Percentiles rank a stretch among this genome's conserved stretches.
These are phyloP conservation scores for Eurytoma californica DNA, from an alignment of 2,888 invertebrate species.

Conservation along the genomic window DNA sequence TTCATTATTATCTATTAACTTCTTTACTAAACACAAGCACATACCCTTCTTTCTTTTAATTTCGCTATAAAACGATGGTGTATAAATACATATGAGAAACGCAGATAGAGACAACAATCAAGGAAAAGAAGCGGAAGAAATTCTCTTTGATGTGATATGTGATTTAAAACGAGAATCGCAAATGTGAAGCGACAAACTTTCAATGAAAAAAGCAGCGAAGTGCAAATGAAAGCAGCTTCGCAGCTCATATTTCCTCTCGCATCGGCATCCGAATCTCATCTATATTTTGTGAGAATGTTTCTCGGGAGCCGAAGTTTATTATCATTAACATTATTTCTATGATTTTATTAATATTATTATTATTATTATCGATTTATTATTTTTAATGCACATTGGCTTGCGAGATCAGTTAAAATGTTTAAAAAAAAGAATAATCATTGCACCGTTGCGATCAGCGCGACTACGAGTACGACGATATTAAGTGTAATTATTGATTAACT, in stretches of 20 bases:
- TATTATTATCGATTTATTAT: conserved; percentile 48
- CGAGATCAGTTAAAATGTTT: conserved; percentile 47
- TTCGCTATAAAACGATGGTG: conserved; percentile 32
- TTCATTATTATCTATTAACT: conserved; percentile 28
- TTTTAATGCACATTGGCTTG: conserved; percentile 48
- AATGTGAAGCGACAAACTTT: conserved; percentile 34
- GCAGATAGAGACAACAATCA: conserved; percentile 25
- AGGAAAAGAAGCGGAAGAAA: conserved; percentile 20
- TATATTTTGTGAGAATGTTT: conserved; percentile 49
- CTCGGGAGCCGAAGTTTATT: conserved; percentile 52
- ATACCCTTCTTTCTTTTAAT: conserved; percentile 24
- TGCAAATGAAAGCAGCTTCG: conserved; percentile 32
- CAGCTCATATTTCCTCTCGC: conserved; percentile 39
- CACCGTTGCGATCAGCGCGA: conserved; percentile 31
- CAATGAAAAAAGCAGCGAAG: conserved; percentile 38
- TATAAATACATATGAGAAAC: conserved; percentile 29
- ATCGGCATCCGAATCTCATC: conserved; percentile 57
- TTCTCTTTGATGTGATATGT: conserved; percentile 54
- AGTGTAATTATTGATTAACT: conserved; percentile 51
- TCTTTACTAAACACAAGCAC: conserved; percentile 27
- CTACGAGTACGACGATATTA: conserved; percentile 35
- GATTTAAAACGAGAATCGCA: conserved; percentile 40
- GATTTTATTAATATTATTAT: conserved; percentile 53
- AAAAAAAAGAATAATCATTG: conserved; percentile 43
- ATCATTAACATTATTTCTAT: conserved; percentile 51